These are phyloP conservation scores for Tolypeutes matacus DNA, from an alignment of 2,797 vertebrate genomes.

Conservation along the genomic window DNA sequence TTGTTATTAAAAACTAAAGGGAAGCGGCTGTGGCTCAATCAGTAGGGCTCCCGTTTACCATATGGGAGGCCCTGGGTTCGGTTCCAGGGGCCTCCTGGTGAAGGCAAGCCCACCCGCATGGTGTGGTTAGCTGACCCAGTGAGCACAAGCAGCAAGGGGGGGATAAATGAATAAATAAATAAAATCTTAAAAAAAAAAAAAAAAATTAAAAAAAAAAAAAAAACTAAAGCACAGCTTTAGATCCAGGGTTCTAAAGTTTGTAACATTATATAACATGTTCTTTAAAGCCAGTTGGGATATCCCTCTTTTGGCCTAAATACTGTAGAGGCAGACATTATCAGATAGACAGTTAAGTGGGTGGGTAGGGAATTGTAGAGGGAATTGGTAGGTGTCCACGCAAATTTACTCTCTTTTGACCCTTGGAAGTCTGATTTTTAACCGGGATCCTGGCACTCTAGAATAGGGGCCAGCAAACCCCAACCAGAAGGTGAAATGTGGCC, in stretches of 20 bases:
- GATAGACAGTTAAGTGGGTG: not conserved
- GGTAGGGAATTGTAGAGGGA: no score
- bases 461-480: not conserved
- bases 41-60: no score
- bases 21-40: no score
- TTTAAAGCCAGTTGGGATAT: not conserved
- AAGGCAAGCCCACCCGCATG: no score
- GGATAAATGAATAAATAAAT: no score
- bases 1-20: not conserved
- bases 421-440: not conserved
- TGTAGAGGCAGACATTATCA: not conserved
- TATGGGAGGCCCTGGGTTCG: no score
- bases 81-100: no score
- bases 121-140: no score
- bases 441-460: not conserved
- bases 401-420: not conserved
- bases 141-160: no score
- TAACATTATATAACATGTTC: not conserved
- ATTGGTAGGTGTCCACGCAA: accelerated
- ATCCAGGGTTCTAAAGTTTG: not conserved
- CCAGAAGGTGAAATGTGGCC: not conserved
- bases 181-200: no score
- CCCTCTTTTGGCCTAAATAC: not conserved
- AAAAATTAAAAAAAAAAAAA: no score
- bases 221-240: no score